Evolutionary conservation across 2,888 invertebrate genomes (phyloP).

Genomic region (Penaeus monodon): DNA sequence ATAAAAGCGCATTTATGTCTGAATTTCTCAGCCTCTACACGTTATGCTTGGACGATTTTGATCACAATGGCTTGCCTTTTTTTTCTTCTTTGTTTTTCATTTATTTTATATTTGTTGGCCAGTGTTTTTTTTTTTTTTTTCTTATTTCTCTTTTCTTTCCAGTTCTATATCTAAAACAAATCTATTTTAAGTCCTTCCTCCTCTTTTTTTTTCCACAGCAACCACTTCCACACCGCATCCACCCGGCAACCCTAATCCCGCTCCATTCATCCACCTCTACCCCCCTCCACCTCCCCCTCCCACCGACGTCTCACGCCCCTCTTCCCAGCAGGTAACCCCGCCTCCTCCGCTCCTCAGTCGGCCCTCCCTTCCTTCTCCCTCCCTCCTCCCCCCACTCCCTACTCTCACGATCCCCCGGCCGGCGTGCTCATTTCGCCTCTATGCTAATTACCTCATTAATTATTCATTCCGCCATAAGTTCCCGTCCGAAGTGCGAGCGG

Average conservation of each 20-base stretch:
- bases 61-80: too few species aligned
- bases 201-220: background rate
- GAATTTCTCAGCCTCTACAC: too few species aligned
- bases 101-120: too few species aligned
- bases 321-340: background rate
- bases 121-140: too few species aligned
- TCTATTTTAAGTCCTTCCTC: background rate
- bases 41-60: too few species aligned
- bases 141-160: too few species aligned
- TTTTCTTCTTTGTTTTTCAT: too few species aligned
- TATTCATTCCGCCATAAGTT: background rate
- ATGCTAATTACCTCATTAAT: constrained; percentile 21
- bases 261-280: background rate
- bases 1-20: too few species aligned
- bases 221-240: background rate
- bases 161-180: too few species aligned
- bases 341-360: background rate
- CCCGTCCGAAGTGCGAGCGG: background rate
- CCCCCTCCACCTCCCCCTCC: background rate
- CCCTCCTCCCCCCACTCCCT: background rate
- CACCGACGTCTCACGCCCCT: background rate
- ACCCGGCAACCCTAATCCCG: background rate
- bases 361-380: background rate
- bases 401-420: background rate
- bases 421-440: background rate